Evolutionary conservation across 2,888 invertebrate genomes (phyloP), one percentile per base, ranked within the genome.

Genomic region (Trissolcus japonicus): DNA sequence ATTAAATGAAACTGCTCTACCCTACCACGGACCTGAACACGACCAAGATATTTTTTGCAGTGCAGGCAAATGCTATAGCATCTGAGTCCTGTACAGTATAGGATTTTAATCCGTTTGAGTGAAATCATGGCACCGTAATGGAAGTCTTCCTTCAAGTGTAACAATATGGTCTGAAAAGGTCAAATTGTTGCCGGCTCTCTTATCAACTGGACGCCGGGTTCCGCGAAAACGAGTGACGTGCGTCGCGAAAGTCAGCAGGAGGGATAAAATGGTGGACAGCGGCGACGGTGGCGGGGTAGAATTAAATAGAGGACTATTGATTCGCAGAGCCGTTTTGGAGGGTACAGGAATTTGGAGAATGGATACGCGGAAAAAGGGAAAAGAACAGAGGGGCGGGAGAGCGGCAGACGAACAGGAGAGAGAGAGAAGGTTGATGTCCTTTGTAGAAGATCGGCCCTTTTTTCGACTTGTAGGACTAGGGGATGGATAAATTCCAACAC

Each of bases 401-500:
- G 11, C 11, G 11, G 7, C 11, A 51, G 19, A 19, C 16, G 21
- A 51, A 16, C 16, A 19, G 9, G 17, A 55, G 21, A 14, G 29
- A 48, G 41, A 11, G 43, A 56, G 57, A 46, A 46, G 57, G 57
- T 46, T 54, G 21, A 51, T 41, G 67, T 69, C 62, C 73, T 73
- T 73, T 79, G 73, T 74, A 51, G 67, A 56, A 63, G 61, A 73
- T 62, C 74, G 53, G 56, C 61, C 56, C 65, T 60, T 71, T 79
- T 63, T 74, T 60, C 56, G 41, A 16, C 11, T 59, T 7, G 40
- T 6, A 48, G 43, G 41, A 53, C 60, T 63, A 55, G 68, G 62
- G 75, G 68, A 75, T 72, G 72, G 78, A 80, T 75, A 68, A 76
- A 76, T 75, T 75, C 66, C 82, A 82, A 82, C 84, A 82, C 84